Conservation (phyloP, 2,888 invertebrate species). For the Drosophila lutescens region DNA sequence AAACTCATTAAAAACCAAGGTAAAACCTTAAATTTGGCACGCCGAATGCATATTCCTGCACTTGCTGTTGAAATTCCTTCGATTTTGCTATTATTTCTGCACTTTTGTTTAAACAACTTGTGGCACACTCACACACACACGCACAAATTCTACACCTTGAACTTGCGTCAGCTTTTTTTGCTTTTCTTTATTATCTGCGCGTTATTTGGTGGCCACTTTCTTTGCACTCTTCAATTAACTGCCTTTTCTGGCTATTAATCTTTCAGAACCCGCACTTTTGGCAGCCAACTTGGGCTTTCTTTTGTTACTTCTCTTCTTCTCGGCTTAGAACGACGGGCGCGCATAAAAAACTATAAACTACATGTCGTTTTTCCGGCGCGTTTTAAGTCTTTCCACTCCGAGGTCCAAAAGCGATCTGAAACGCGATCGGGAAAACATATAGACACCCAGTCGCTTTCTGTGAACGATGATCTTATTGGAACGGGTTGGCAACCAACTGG, state of each 20-base stretch:
- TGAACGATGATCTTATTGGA: conserved; percentile 24
- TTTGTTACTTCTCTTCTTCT: conserved; percentile 16
- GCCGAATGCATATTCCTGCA: conserved; percentile 1
- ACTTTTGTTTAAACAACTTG: conserved; percentile 41
- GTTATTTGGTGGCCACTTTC: conserved; percentile 17
- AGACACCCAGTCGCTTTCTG: not conserved
- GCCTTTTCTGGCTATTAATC: not conserved
- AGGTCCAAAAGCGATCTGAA: conserved; percentile 18
- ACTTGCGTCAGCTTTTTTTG: conserved; percentile 56
- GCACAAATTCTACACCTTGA: conserved; percentile 59
- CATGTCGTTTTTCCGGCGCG: conserved; percentile 1
- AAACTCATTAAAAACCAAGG: conserved; percentile 48
- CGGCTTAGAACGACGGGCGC: conserved; percentile 19
- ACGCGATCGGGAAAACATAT: not conserved
- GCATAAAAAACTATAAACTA: not conserved
- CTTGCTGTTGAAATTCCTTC: conserved; percentile 12
- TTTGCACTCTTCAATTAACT: conserved; percentile 40
- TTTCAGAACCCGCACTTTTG: conserved; percentile 10
- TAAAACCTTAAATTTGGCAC: not conserved
- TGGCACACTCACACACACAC: conserved; percentile 26
- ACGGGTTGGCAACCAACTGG: conserved; percentile 32
- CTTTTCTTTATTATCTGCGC: conserved; percentile 37
- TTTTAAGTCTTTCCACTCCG: conserved; percentile 37
- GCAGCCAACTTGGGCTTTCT: conserved; percentile 4
- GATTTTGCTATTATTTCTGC: conserved; percentile 8